A percentile compares a stretch with the other conserved stretches of the same genome.
phyloP scores from a whole-genome alignment of 2,888 invertebrate genomes.

The Caenorhabditis sp. region DNA sequence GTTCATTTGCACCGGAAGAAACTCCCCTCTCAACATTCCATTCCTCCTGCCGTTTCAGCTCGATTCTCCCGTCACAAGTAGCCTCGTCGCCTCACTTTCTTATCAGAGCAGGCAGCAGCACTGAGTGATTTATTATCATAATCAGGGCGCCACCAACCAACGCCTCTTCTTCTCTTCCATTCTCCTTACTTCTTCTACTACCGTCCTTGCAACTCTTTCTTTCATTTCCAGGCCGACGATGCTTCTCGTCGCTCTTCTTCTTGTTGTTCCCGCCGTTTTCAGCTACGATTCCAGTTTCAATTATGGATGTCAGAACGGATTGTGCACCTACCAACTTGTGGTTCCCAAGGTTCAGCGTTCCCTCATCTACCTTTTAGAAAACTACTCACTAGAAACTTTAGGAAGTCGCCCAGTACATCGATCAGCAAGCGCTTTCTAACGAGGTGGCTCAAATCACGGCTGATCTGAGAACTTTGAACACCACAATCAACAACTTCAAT shows the following conservation, averaged over 20 bases:
- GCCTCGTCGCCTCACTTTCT: constrained; percentile 31
- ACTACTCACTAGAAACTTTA: constrained; percentile 7
- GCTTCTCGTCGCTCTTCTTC: constrained; percentile 33
- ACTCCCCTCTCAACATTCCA: background rate
- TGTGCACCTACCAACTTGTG: constrained; percentile 46
- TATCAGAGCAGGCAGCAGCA: constrained; percentile 28
- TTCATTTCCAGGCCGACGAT: constrained; percentile 28
- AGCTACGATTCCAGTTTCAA: constrained; percentile 42
- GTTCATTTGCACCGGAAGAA: background rate
- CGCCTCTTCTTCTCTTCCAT: constrained; percentile 29
- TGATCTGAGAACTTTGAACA: background rate
- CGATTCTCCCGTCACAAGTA: background rate
- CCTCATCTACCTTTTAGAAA: too few relatives aligned
- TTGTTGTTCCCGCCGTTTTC: constrained; percentile 37
- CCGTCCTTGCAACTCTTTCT: constrained; percentile 1
- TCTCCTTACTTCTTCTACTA: constrained; percentile 2
- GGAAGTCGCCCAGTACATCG: constrained; percentile 45
- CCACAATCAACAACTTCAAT: constrained; percentile 15
- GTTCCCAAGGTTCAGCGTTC: constrained; percentile 38
- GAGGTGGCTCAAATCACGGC: constrained; percentile 12
- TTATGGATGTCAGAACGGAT: constrained; percentile 43
- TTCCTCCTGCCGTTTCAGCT: too few relatives aligned
- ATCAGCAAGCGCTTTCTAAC: background rate
- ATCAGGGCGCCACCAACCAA: constrained; percentile 56
- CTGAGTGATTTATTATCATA: constrained; percentile 59